Evolutionary conservation across 2,888 invertebrate genomes (phyloP).

Genomic region (Mactromeris polynyma): DNA sequence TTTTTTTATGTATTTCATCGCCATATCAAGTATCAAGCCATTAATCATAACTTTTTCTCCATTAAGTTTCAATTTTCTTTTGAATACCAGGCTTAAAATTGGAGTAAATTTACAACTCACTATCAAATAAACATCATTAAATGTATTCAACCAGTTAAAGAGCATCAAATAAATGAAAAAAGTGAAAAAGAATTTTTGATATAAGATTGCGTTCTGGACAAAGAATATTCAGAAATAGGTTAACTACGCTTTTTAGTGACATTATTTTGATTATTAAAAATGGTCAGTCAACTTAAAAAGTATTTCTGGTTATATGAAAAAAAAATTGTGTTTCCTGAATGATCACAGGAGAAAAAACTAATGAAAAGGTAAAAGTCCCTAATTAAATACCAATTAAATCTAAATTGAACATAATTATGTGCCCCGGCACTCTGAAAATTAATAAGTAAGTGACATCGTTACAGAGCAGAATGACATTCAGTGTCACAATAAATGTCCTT

Average conservation of each 20-base stretch:
- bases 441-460: not conserved
- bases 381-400: not conserved
- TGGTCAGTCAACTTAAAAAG: too few species aligned
- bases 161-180: not conserved
- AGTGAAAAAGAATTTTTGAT: not conserved
- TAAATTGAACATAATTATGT: not conserved
- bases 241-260: too few species aligned
- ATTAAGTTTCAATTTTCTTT: conserved; percentile 6
- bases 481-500: not conserved
- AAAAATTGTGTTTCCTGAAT: not conserved
- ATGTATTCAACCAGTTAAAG: not conserved
- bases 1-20: not conserved
- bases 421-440: not conserved
- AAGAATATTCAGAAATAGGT: not conserved
- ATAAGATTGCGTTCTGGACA: not conserved
- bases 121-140: conserved; percentile 4
- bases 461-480: conserved; percentile 1
- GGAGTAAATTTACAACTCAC: not conserved
- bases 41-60: not conserved
- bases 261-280: too few species aligned
- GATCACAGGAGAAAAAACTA: not conserved
- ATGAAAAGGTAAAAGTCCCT: not conserved
- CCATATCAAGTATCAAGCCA: not conserved
- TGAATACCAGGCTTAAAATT: not conserved
- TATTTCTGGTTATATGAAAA: not conserved